A percentile compares a stretch with the other conserved stretches of the same genome.
phyloP scores from a whole-genome alignment of 2,113 vertebrate species.

The Leiothrix lutea region DNA sequence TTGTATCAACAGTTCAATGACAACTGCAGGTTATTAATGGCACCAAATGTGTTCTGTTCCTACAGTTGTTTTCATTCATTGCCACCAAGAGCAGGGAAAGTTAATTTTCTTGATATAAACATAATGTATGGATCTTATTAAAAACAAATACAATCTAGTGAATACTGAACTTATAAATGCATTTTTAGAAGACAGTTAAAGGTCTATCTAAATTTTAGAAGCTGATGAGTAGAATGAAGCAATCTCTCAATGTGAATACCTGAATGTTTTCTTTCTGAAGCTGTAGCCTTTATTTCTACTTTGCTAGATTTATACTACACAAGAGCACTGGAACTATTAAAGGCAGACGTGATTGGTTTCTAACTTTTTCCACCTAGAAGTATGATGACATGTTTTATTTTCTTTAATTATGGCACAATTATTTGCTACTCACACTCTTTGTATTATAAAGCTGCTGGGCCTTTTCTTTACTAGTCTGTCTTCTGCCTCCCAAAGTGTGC shows the following conservation, averaged over 20 bases:
- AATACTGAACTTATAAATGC: not conserved
- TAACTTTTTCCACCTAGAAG: constrained; percentile 68
- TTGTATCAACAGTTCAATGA: not conserved
- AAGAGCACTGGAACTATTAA: constrained; percentile 69
- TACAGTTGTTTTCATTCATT: not conserved
- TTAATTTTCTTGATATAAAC: not conserved
- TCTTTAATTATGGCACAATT: constrained; percentile 82
- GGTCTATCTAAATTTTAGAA: not conserved
- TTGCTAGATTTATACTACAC: constrained; percentile 66
- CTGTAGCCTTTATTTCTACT: constrained; percentile 63
- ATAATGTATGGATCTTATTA: not conserved
- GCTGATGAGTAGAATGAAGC: not conserved
- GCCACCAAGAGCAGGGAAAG: not conserved
- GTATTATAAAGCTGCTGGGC: constrained; percentile 64
- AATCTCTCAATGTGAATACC: not conserved
- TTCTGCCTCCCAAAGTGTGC: constrained; percentile 1
- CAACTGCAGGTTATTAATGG: not conserved
- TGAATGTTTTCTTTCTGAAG: constrained; percentile 57
- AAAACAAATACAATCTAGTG: not conserved
- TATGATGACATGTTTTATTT: constrained; percentile 79
- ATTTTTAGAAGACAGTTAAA: not conserved
- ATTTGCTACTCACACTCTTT: constrained; percentile 76
- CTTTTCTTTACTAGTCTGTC: constrained; percentile 71
- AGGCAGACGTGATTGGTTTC: constrained; percentile 76
- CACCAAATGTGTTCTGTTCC: not conserved